A percentile compares a stretch with the other conserved stretches of the same genome.
Conservation (phyloP, 2,797 vertebrate species). For the Lithobates pipiens region DNA sequence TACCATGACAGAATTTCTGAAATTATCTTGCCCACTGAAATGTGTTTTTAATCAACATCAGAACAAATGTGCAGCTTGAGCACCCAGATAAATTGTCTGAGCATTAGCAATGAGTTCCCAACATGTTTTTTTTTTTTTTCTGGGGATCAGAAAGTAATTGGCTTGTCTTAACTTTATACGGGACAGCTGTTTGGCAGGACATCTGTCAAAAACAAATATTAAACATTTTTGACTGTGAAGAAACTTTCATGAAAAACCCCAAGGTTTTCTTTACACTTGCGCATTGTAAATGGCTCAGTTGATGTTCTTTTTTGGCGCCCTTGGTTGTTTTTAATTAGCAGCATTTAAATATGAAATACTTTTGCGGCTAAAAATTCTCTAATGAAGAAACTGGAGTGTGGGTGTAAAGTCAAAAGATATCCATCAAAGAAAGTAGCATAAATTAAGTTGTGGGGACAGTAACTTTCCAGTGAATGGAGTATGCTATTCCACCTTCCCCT, state of each 20-base stretch:
- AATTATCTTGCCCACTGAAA: constrained; percentile 68
- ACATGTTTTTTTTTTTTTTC: constrained; percentile 62
- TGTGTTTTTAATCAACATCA: constrained; percentile 67
- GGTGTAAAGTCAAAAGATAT: background rate
- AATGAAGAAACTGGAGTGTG: background rate
- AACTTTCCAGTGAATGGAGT: background rate
- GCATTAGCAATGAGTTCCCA: constrained; percentile 64
- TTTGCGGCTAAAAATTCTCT: background rate
- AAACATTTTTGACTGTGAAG: background rate
- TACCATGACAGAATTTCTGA: constrained; percentile 58
- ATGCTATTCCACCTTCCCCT: background rate
- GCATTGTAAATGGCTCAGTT: constrained; percentile 10
- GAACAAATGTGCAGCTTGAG: constrained; percentile 60
- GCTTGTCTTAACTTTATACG: constrained; percentile 27
- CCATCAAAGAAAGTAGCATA: background rate
- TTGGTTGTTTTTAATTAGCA: constrained; percentile 26
- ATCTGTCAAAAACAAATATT: constrained; percentile 51
- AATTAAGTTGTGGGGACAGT: background rate
- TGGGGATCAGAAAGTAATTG: constrained; percentile 63
- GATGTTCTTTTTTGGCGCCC: constrained; percentile 7
- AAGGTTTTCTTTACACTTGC: constrained; percentile 2
- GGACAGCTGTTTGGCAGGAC: constrained; percentile 65
- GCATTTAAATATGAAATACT: constrained; percentile 29
- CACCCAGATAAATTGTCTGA: constrained; percentile 67
- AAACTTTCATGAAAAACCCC: constrained; percentile 35